Percentiles rank a stretch among this genome's conserved stretches.
Evolutionary conservation across 1,140 invertebrate genomes (phyloP).

Genomic region (Pemphigus obesinymphae): DNA sequence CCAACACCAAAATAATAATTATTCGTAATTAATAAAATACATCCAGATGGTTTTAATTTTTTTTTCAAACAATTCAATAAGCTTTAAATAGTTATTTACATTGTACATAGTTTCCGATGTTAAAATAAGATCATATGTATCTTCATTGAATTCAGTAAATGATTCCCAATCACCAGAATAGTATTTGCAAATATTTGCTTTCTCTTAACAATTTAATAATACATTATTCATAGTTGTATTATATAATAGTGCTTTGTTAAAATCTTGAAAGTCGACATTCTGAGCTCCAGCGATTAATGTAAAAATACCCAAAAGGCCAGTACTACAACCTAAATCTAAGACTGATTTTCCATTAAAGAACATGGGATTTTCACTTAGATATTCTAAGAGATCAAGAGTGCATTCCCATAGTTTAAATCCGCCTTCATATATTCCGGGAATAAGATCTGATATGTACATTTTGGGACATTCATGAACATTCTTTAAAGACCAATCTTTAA

Average conservation of each 20-base stretch:
- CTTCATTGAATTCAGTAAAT: slow-evolving; percentile 55
- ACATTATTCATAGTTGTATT: slow-evolving; percentile 74
- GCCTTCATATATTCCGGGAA: slow-evolving; percentile 55
- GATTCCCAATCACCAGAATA: slow-evolving; percentile 76
- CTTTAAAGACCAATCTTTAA: neutral
- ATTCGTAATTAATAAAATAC: slow-evolving; percentile 65
- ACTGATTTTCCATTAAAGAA: slow-evolving; percentile 56
- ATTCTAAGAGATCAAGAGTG: slow-evolving; percentile 68
- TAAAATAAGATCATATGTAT: slow-evolving; percentile 74
- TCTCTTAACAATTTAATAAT: slow-evolving; percentile 58
- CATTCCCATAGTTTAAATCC: slow-evolving; percentile 88
- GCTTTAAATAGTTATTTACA: slow-evolving; percentile 68
- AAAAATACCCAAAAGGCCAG: slow-evolving; percentile 73
- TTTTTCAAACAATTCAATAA: slow-evolving; percentile 65
- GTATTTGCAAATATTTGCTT: slow-evolving; percentile 54
- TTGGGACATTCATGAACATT: neutral
- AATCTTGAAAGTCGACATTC: slow-evolving; percentile 81
- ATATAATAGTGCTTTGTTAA: slow-evolving; percentile 72
- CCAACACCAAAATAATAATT: slow-evolving; percentile 87
- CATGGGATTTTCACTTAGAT: slow-evolving; percentile 54
- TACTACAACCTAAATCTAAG: slow-evolving; percentile 82
- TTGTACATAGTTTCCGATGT: slow-evolving; percentile 91
- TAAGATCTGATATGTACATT: slow-evolving; percentile 43
- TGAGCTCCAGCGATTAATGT: slow-evolving; percentile 60
- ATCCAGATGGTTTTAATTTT: slow-evolving; percentile 62